Evolutionary conservation across 2,113 vertebrate genomes (phyloP).

Genomic region (Ictalurus furcatus): DNA sequence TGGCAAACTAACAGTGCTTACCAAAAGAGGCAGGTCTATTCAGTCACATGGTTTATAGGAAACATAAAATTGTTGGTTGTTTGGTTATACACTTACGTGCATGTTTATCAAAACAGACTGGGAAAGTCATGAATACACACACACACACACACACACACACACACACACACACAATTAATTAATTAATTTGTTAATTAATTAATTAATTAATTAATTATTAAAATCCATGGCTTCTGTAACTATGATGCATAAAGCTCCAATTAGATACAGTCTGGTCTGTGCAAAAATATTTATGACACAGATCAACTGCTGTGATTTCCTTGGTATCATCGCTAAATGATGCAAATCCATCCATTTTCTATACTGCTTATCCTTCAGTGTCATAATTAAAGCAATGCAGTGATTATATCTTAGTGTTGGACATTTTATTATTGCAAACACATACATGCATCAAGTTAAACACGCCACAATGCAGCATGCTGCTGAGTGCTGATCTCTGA

Average conservation of each 20-base stretch:
- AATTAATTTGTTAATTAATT: too few species aligned
- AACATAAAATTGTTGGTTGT: neutral
- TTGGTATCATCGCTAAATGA: neutral
- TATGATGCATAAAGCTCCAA: neutral
- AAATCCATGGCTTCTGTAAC: too few species aligned
- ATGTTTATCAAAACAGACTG: neutral
- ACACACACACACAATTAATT: too few species aligned
- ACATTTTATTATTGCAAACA: neutral
- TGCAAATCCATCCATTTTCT: neutral
- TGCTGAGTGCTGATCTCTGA: neutral
- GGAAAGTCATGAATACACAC: neutral
- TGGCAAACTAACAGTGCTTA: neutral
- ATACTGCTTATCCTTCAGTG: too few species aligned
- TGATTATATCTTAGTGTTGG: neutral
- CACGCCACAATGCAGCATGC: neutral
- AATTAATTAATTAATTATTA: too few species aligned
- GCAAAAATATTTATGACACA: neutral
- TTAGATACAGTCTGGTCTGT: neutral
- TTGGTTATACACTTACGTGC: neutral
- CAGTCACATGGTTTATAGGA: slow-evolving; percentile 37
- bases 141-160: neutral
- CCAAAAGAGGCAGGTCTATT: slow-evolving; percentile 22
- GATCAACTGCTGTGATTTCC: neutral
- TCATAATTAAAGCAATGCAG: neutral
- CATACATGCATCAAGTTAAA: too few species aligned